phyloP scores from a whole-genome alignment of 2,888 invertebrate species.

The Hydraecia micacea region DNA sequence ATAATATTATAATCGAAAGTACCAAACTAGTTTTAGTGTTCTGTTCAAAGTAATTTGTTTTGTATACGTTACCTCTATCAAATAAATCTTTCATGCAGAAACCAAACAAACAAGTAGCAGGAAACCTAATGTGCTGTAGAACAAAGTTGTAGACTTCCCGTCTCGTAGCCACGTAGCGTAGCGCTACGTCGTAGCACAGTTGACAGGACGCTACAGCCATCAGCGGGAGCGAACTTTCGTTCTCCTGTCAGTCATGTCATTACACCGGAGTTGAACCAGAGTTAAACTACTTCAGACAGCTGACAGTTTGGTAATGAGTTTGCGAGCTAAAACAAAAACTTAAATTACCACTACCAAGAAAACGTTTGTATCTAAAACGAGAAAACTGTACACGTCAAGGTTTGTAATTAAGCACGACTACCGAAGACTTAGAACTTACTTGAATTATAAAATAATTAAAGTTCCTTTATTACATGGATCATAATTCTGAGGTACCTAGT shows the following conservation, averaged over 20 bases:
- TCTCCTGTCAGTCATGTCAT: slow-evolving; percentile 81
- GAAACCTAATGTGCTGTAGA: slow-evolving; percentile 11
- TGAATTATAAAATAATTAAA: slow-evolving; percentile 25
- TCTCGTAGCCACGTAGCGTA: slow-evolving; percentile 51
- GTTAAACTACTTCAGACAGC: slow-evolving; percentile 75
- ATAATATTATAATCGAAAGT: neutral
- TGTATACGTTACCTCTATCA: neutral
- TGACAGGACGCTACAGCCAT: slow-evolving; percentile 47
- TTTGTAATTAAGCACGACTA: slow-evolving; percentile 25
- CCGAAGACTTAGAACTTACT: slow-evolving; percentile 20
- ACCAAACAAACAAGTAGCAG: slow-evolving; percentile 22
- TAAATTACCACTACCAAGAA: slow-evolving; percentile 52
- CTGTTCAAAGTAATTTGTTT: slow-evolving; percentile 6
- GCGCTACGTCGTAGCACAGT: slow-evolving; percentile 60
- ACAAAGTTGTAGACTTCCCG: slow-evolving; percentile 37
- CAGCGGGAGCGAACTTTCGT: slow-evolving; percentile 69
- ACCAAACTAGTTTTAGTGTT: neutral
- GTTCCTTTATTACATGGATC: slow-evolving; percentile 6
- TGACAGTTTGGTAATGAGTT: slow-evolving; percentile 85
- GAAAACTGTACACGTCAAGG: slow-evolving; percentile 20
- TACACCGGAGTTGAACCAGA: slow-evolving; percentile 73
- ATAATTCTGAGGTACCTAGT: slow-evolving; percentile 8
- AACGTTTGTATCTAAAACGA: slow-evolving; percentile 44
- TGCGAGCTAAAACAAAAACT: slow-evolving; percentile 75
- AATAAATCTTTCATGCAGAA: neutral